Evolutionary conservation across 2,888 invertebrate species (phyloP).

Genomic region (Cataglyphis altisquamis): DNA sequence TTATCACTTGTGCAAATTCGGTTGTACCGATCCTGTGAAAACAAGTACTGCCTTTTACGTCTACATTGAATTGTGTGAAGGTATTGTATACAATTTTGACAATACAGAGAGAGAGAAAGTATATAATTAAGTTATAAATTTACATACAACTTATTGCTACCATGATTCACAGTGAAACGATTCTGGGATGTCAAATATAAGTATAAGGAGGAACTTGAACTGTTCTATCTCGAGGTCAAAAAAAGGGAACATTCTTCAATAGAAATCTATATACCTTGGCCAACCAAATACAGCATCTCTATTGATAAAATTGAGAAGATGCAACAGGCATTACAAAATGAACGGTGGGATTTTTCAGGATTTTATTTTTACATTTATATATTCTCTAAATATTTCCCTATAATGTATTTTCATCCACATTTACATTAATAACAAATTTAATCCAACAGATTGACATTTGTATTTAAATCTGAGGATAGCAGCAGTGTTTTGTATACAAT

Average conservation of each 20-base stretch:
- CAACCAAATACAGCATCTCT: constrained; percentile 83
- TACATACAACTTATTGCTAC: constrained; percentile 41
- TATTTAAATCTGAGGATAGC: constrained; percentile 83
- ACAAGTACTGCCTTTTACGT: constrained; percentile 87
- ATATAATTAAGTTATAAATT: background rate
- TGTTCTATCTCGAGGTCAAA: constrained; percentile 86
- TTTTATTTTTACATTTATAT: background rate
- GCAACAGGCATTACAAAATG: constrained; percentile 81
- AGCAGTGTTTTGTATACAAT: constrained; percentile 82
- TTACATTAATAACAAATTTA: background rate
- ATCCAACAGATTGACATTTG: constrained; percentile 80
- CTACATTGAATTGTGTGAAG: constrained; percentile 88
- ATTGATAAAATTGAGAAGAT: constrained; percentile 85
- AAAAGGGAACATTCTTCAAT: constrained; percentile 80
- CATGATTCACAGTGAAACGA: constrained; percentile 81
- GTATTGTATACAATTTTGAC: constrained; percentile 79
- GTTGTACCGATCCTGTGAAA: constrained; percentile 85
- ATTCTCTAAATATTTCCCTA: background rate
- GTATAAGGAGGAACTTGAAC: constrained; percentile 83
- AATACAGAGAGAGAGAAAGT: background rate
- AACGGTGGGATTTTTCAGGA: constrained; percentile 55
- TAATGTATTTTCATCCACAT: background rate
- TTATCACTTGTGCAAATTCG: constrained; percentile 85
- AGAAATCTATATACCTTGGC: constrained; percentile 86
- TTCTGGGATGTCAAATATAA: constrained; percentile 87